Base-by-base conservation (phyloP, 1,140 invertebrate genomes). In the Cherax quadricarinatus region DNA sequence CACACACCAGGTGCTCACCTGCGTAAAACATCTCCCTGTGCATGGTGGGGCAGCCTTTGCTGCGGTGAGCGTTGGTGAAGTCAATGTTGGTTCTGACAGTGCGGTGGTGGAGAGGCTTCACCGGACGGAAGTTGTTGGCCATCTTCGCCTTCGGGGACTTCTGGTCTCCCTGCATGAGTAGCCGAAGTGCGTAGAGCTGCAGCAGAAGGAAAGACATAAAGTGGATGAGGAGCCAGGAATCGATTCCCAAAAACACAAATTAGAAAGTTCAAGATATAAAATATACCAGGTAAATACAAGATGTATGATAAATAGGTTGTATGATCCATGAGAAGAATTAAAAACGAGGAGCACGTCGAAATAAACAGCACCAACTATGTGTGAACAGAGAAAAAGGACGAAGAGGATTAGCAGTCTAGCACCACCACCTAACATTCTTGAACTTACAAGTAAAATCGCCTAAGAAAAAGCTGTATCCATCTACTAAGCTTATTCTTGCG, bases 41-140 rank as follows among this genome's bases (percentile, higher is more conserved):
- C 97, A 98, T 98, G 94, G 97, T 98, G 85, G 97, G 97, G 95
- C 97, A 98, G 94, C 97, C 97, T 95, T 98, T 98, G 87, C 96
- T 96, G 87, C 98, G 97, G 85, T 98, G 88, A 24, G 92, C 86
- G 80, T 90, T 97, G 94, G 96, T 97, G 95, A 99, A 98, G 96
- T 99, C 98, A 94, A 99, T 99, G 95, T 99, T 99, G 91, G 98
- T 99, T 94, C 98, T 96, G 93, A 99, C 97, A 79, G 98, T 98
- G 94, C 99, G 96, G 95, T 98, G 97, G 95, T 99, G 97, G 90
- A 99, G 96, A 85, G 96, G 96, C 96, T 99, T 98, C 57, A 98
- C 96, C n/a, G 98, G 98, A 92, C 98, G 96, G 88, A 97, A 98
- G 96, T 99, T 99, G 96, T 99, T 98, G 88, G 97, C 98, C 95